Evolutionary conservation across 2,888 invertebrate genomes (phyloP).

Genomic region (Stramonita haemastoma): DNA sequence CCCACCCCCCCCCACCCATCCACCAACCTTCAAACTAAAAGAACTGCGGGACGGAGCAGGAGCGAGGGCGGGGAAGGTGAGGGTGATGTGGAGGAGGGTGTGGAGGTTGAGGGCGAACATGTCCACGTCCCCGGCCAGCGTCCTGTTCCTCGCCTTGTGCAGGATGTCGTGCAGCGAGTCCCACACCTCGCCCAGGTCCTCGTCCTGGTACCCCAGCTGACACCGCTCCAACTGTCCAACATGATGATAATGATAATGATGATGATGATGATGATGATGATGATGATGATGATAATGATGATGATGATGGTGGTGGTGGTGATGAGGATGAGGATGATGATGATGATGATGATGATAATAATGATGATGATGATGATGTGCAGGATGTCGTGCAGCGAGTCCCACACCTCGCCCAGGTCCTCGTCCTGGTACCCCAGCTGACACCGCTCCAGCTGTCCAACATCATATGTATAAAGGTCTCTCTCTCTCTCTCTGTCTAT

Average conservation of each 20-base stretch:
- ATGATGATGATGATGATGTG: slow-evolving; percentile 6
- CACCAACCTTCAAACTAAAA: slow-evolving; percentile 47
- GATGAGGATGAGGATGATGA: not conserved
- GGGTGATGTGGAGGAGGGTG: slow-evolving; percentile 55
- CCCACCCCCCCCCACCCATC: not conserved
- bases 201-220: slow-evolving; percentile 62
- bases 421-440: too few relatives aligned
- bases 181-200: slow-evolving; percentile 54
- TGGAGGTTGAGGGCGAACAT: slow-evolving; percentile 61
- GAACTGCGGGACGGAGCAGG: slow-evolving; percentile 47
- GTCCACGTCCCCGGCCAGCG: slow-evolving; percentile 67
- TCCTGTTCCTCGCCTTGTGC: slow-evolving; percentile 48
- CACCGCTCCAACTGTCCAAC: slow-evolving; percentile 64
- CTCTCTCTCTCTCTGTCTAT: too few relatives aligned
- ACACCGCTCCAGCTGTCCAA: too few relatives aligned
- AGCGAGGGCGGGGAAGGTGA: slow-evolving; percentile 54
- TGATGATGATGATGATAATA: not conserved
- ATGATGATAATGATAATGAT: too few relatives aligned
- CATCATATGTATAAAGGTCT: too few relatives aligned
- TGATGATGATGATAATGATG: not conserved
- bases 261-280: not conserved
- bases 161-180: slow-evolving; percentile 55
- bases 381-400: too few relatives aligned
- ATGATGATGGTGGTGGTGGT: not conserved
- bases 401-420: too few relatives aligned